Evolutionary conservation across 2,888 invertebrate species (phyloP).

Genomic region (Nephrotoma appendiculata): DNA sequence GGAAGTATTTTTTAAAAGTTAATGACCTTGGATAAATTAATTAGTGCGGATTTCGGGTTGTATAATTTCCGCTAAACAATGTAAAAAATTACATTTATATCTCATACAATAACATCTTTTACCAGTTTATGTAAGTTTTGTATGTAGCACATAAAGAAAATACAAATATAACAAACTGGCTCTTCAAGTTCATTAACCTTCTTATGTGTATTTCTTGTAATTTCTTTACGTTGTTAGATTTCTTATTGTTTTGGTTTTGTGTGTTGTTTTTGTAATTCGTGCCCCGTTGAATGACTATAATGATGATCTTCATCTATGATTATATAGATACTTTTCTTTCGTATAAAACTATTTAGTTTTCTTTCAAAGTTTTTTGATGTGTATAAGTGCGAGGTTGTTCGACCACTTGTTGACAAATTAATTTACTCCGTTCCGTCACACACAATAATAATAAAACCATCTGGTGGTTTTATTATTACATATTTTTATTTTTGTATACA

Average conservation of each 20-base stretch:
- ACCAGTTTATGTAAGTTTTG: background rate
- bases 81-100: background rate
- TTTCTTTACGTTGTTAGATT: background rate
- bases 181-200: background rate
- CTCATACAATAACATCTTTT: background rate
- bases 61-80: background rate
- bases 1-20: background rate
- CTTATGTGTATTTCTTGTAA: background rate
- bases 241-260: background rate
- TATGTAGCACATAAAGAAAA: background rate
- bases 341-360: background rate
- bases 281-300: background rate
- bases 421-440: background rate
- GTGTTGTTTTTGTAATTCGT: background rate
- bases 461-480: background rate
- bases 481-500: no score
- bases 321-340: background rate
- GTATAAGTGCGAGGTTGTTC: background rate
- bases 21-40: background rate
- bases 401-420: background rate
- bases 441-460: background rate
- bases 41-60: background rate
- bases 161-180: background rate
- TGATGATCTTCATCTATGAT: background rate
- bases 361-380: background rate